phyloP scores from a whole-genome alignment of 1,140 invertebrate species.

The Pemphigus obesinymphae region DNA sequence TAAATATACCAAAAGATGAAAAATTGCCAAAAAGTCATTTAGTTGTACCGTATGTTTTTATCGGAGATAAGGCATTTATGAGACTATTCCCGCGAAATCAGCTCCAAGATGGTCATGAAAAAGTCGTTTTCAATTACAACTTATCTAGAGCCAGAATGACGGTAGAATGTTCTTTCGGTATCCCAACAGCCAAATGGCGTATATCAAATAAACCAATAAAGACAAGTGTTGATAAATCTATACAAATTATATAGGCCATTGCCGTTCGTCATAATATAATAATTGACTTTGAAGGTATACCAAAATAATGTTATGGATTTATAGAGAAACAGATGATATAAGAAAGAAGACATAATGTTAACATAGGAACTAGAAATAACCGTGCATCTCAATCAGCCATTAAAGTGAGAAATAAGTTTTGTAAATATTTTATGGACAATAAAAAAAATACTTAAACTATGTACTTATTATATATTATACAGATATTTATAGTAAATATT shows the following conservation, averaged over 20 bases:
- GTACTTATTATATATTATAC: background rate
- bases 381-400: background rate
- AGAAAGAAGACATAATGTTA: background rate
- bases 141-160: slow-evolving; percentile 46
- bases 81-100: slow-evolving; percentile 45
- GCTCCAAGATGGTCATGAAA: slow-evolving; percentile 24
- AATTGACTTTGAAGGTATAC: background rate
- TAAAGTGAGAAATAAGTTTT: background rate
- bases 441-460: background rate
- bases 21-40: slow-evolving; percentile 44
- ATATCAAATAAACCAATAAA: background rate
- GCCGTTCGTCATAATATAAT: background rate
- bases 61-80: slow-evolving; percentile 53
- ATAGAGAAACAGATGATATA: background rate
- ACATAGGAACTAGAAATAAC: background rate
- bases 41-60: slow-evolving; percentile 26
- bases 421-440: background rate
- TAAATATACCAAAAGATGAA: slow-evolving; percentile 19
- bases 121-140: slow-evolving; percentile 51
- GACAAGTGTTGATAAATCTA: background rate
- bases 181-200: background rate
- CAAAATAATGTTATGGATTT: background rate
- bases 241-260: background rate
- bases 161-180: slow-evolving; percentile 53
- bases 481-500: background rate